Conservation (phyloP, 2,797 vertebrate species). For the Oryzias sinensis region DNA sequence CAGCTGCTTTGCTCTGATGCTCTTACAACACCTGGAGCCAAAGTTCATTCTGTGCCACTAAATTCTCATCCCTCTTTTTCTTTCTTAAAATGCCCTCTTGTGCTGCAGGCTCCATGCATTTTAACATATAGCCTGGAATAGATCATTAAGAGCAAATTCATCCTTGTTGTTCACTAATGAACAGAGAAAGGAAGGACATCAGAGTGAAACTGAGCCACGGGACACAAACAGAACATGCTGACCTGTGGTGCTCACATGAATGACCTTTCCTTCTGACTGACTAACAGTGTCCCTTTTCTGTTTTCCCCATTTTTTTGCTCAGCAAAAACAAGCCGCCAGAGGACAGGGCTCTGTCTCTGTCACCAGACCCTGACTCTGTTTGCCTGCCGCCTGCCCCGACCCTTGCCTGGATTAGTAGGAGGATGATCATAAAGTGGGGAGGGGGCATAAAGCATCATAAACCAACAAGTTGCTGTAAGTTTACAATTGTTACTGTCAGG, state of each 20-base stretch:
- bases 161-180: conserved; percentile 13
- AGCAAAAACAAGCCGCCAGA: too few species aligned
- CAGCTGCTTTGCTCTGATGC: conserved; percentile 15
- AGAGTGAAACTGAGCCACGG: conserved; percentile 8
- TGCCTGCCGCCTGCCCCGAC: too few species aligned
- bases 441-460: too few species aligned
- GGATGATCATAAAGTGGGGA: too few species aligned
- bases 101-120: conserved; percentile 44
- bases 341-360: too few species aligned
- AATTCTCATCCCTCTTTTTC: conserved; percentile 38
- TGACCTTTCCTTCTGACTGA: conserved; percentile 39
- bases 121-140: conserved; percentile 29
- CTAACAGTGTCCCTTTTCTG: conserved; percentile 9
- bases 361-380: too few species aligned
- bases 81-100: conserved; percentile 50
- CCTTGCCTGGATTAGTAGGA: too few species aligned
- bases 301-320: too few species aligned
- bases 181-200: conserved; percentile 8
- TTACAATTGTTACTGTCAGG: too few species aligned
- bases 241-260: conserved; percentile 30
- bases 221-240: conserved; percentile 14
- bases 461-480: too few species aligned
- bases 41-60: too few species aligned
- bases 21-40: not conserved
- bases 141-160: conserved; percentile 38